Evolutionary conservation across 92 coral and sea anemone species (phyloP), one percentile per base, ranked within the genome.

Genomic region (Umimayanthus chanpuru): DNA sequence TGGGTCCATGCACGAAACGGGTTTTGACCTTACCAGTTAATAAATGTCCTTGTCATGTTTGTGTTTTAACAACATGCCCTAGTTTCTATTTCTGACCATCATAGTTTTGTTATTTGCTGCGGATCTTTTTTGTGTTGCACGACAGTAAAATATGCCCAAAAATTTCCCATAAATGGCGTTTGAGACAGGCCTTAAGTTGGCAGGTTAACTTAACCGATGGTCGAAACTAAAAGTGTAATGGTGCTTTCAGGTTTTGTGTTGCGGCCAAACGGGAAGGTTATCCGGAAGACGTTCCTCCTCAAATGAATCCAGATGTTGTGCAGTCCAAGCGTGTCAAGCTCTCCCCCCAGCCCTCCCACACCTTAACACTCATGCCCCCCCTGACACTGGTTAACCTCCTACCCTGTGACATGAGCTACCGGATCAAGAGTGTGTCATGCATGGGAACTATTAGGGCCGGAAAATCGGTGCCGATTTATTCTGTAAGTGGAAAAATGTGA

Each of bases 401-500:
- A 10, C 99, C 99, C 0, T 93, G 93, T 85, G 99, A 97, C 30
- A 90, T 97, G 84, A 90, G 93, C 75, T 97, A 97, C 76, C 92
- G 77, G 44, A 93, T 97, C 77, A 93, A 93, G 76, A 90, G 88
- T 55, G 88, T 81, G 36, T 82, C 93, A 4, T 90, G 94, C 11
- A 79, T 86, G 70, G 99, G 99, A 50, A 93, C 93, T 92, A 91
- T 97, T 61, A 97, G 94, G 78, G 95, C 99, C 12, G 99, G 99
- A 9, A 92, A 91, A 58, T 89, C 98, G n/a, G 90, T 94, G 10
- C 98, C 96, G 28, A 67, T 97, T 79, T 97, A 97, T 85, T 94
- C 93, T 81, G 99, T 97, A 43, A 93, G 95, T 66, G 47, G 71
- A 44, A 55, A 71, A 36, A 18, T 23, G 40, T 18, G 15, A 86